These are phyloP conservation scores for Spinus olivaceus DNA, from an alignment of 2,797 vertebrate genomes.

Conservation along the genomic window DNA sequence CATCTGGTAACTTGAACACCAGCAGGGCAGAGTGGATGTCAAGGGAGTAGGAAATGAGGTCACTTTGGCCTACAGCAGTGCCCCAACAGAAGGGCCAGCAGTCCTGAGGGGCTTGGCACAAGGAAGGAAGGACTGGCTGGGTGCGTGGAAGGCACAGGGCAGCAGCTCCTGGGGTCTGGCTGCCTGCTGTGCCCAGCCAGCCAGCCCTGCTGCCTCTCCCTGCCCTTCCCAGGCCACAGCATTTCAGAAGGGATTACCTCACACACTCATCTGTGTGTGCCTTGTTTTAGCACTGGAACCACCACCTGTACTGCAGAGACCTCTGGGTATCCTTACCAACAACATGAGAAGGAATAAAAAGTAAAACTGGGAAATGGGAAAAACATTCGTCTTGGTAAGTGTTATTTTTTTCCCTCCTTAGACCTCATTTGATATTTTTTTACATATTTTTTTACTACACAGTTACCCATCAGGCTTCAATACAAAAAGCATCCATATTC, in stretches of 20 bases:
- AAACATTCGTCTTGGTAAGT: neutral
- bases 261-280: rapidly evolving
- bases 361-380: neutral
- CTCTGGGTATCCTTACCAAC: neutral
- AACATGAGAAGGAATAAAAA: rapidly evolving
- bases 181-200: rapidly evolving
- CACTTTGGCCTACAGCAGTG: neutral
- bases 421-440: neutral
- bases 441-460: neutral
- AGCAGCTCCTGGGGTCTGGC: neutral
- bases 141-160: neutral
- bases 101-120: neutral
- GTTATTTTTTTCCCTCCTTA: neutral
- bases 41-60: rapidly evolving
- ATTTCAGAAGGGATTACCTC: neutral
- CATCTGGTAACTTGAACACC: neutral
- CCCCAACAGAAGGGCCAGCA: neutral
- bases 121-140: too few species aligned
- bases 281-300: neutral
- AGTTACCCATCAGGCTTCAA: neutral
- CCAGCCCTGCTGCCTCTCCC: neutral
- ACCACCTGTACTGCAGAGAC: neutral
- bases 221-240: rapidly evolving
- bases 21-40: neutral
- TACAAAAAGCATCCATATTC: neutral